Evolutionary conservation across 2,888 invertebrate species (phyloP).

Genomic region (Labia minor): DNA sequence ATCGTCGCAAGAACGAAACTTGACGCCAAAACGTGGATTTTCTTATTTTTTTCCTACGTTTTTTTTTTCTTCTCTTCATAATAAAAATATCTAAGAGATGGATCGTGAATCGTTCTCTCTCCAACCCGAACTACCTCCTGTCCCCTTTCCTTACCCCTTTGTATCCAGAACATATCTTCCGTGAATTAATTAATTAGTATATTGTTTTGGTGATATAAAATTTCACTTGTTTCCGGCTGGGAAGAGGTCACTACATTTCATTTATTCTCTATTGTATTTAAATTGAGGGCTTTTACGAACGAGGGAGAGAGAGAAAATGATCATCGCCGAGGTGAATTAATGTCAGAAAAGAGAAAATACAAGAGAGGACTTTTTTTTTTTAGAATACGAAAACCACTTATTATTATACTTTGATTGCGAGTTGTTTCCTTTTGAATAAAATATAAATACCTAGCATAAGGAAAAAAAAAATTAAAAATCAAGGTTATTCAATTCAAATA

Average conservation of each 20-base stretch:
- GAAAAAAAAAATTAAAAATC: too few relatives aligned
- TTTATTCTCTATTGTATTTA: conserved; percentile 1
- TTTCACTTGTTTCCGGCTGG: conserved; percentile 5
- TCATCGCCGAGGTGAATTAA: neutral
- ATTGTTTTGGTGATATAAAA: conserved; percentile 7
- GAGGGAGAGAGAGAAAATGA: neutral
- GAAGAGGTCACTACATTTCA: neutral
- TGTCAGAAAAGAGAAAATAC: neutral
- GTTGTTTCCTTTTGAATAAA: too few relatives aligned
- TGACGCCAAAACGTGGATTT: neutral
- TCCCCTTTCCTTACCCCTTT: neutral
- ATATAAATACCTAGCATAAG: too few relatives aligned
- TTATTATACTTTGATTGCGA: too few relatives aligned
- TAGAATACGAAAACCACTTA: too few relatives aligned
- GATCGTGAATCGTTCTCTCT: too few relatives aligned
- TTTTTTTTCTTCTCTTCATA: neutral
- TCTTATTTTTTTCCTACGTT: too few relatives aligned
- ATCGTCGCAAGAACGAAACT: neutral
- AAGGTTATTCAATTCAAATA: too few relatives aligned
- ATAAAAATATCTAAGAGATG: neutral
- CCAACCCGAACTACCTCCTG: too few relatives aligned
- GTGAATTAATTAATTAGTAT: conserved; percentile 4
- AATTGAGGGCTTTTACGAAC: neutral
- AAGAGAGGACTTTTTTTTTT: neutral
- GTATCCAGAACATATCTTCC: neutral